Evolutionary conservation across 2,888 invertebrate species (phyloP), one percentile per base, ranked within the genome.

Genomic region (Trissolcus brochymenae): DNA sequence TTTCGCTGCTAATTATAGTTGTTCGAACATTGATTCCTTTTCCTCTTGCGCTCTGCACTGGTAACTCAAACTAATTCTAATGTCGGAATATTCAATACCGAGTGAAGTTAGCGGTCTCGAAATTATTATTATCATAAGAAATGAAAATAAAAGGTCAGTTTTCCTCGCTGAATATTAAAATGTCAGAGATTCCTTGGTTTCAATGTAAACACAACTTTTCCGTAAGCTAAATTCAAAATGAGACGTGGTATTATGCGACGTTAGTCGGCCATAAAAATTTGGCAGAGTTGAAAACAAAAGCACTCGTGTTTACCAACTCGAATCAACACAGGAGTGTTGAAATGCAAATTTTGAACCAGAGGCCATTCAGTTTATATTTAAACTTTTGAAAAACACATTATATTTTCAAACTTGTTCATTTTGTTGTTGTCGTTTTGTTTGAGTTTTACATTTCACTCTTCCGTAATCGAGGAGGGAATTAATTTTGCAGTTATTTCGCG

Each of bases 11-110:
- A 59, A 57, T 71, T 64, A 53, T 53, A 53, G 71, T 64, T 57
- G 50, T 53, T 17, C 53, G 55, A n/a, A 16, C 43, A 46, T 16
- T 43, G 29, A 71, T 64, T 65, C 57, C 54, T 74, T 74, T 74
- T 66, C 46, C 17, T 54, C 35, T 16, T 41, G 21, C 62, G n/a
- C 16, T 14, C 16, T 35, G n/a, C 14, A 21, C 41, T 51, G 25
- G 7, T 55, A 54, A 50, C 59, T 40, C 55, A 61, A 70, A 70
- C 68, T 61, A 55, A 70, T 70, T 57, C 68, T 61, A 68, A 68
- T 68, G 60, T 61, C 53, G 43, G 35, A 11, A 35, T 11, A 35
- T 35, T 35, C 35, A 35, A 19, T 35, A 50, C 16, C 49, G 50
- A 29, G 51, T 14, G 11, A 35, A 17, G 40, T 46, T 17, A 21